A percentile compares a stretch with the other conserved stretches of the same genome.
Conservation (phyloP, 2,113 vertebrate genomes). For the Centropus bengalensis region DNA sequence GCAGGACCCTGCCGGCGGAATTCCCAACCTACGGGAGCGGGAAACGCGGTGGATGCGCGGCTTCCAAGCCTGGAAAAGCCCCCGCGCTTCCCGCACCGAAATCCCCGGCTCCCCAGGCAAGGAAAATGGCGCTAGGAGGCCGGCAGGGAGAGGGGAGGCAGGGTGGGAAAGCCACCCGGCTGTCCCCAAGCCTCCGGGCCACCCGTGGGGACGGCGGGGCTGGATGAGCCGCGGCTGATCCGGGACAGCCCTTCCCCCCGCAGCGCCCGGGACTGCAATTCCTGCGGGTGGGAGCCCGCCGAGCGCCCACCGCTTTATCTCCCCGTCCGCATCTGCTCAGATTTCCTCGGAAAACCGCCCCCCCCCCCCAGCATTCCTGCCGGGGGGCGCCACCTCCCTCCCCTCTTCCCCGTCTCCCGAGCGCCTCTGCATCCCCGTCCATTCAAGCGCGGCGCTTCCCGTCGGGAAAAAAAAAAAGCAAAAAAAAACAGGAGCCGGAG, state of each 20-base stretch:
- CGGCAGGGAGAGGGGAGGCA: not conserved
- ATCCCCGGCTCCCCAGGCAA: not conserved
- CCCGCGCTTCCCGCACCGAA: rapidly evolving
- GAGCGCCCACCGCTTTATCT: too few species aligned
- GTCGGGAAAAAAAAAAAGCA: not conserved
- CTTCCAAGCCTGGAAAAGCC: not conserved
- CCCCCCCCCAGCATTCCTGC: not conserved
- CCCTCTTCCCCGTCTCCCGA: too few species aligned
- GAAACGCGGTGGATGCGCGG: rapidly evolving
- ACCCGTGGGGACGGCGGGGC: not conserved
- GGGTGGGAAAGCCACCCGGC: not conserved
- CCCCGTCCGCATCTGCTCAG: not conserved
- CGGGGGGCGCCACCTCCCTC: not conserved
- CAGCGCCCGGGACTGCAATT: rapidly evolving
- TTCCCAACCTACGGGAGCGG: rapidly evolving
- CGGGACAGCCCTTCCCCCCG: not conserved
- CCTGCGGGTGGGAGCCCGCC: not conserved
- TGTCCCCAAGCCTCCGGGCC: too few species aligned
- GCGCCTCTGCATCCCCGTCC: not conserved
- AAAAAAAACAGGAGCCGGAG: too few species aligned
- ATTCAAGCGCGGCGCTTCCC: not conserved
- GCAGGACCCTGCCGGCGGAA: too few species aligned
- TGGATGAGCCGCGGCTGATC: too few species aligned
- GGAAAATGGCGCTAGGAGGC: not conserved
- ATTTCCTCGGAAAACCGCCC: not conserved